Evolutionary conservation across 2,888 invertebrate species (phyloP).

Genomic region (Agrochola lychnidis): DNA sequence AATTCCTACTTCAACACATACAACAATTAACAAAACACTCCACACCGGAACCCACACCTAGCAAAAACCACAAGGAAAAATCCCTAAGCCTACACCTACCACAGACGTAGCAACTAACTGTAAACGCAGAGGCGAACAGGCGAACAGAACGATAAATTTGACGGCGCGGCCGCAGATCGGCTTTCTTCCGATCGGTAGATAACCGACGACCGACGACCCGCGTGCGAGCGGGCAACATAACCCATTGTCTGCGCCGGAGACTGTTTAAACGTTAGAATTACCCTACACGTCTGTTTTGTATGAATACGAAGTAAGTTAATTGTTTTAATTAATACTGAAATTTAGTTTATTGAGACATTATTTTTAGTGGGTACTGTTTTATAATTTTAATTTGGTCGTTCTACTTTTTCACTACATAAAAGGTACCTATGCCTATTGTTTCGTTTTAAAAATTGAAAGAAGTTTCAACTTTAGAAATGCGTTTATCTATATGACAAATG

Average conservation of each 20-base stretch:
- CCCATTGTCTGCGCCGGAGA: constrained; percentile 82
- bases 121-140: constrained; percentile 79
- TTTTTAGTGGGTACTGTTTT: constrained; percentile 22
- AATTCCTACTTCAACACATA: too few relatives aligned
- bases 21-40: neutral
- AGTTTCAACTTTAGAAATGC: neutral
- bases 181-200: constrained; percentile 86
- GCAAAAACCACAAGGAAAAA: constrained; percentile 37
- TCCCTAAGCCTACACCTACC: constrained; percentile 45
- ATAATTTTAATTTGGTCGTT: constrained; percentile 5
- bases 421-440: neutral
- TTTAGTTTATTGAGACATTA: constrained; percentile 42
- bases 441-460: neutral
- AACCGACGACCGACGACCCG: constrained; percentile 85
- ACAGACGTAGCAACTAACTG: constrained; percentile 80
- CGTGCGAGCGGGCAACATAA: constrained; percentile 79
- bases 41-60: neutral
- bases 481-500: neutral
- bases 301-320: constrained; percentile 63
- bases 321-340: constrained; percentile 45
- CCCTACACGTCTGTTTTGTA: constrained; percentile 50
- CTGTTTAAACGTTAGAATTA: constrained; percentile 73
- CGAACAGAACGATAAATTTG: constrained; percentile 84
- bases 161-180: constrained; percentile 82
- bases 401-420: neutral